Evolutionary conservation across 35 echinoderm and acorn worm genomes (phyloP).

Genomic region (Nesometra sesokonis): DNA sequence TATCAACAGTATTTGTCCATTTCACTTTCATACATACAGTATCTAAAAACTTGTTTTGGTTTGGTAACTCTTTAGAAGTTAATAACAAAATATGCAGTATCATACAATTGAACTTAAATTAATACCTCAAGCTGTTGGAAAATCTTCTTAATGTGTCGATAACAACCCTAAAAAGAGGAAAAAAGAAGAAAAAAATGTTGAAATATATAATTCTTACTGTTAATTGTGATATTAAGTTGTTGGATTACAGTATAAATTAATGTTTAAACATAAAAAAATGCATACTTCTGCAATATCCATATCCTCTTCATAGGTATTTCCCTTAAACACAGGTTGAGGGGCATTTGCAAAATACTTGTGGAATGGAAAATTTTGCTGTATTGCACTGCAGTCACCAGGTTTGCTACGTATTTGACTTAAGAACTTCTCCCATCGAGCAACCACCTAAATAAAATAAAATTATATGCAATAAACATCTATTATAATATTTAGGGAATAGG

Average conservation of each 20-base stretch:
- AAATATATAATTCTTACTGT: neutral
- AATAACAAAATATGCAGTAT: too few relatives aligned
- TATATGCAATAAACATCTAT: too few relatives aligned
- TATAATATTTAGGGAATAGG: too few relatives aligned
- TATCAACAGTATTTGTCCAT: too few relatives aligned
- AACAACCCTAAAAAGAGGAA: constrained; percentile 53
- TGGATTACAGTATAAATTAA: neutral
- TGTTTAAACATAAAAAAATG: neutral
- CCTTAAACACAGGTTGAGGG: constrained; percentile 90
- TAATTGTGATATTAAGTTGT: neutral
- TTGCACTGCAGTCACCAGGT: constrained; percentile 29
- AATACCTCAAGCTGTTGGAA: constrained; percentile 86
- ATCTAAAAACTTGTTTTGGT: too few relatives aligned
- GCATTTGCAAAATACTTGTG: constrained; percentile 97
- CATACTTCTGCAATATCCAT: constrained; percentile 97
- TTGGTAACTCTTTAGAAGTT: too few relatives aligned
- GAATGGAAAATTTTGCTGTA: constrained; percentile 82
- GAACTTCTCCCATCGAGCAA: constrained; percentile 98
- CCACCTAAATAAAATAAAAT: constrained; percentile 44
- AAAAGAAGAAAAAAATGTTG: constrained; percentile 3
- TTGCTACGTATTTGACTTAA: constrained; percentile 69
- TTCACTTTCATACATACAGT: too few relatives aligned
- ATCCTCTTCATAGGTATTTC: constrained; percentile 60
- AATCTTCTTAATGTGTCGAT: constrained; percentile 97
- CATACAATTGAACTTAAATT: neutral